Base-by-base conservation (phyloP, 2,888 invertebrate genomes). In the Glyphotaelius pellucidus region DNA sequence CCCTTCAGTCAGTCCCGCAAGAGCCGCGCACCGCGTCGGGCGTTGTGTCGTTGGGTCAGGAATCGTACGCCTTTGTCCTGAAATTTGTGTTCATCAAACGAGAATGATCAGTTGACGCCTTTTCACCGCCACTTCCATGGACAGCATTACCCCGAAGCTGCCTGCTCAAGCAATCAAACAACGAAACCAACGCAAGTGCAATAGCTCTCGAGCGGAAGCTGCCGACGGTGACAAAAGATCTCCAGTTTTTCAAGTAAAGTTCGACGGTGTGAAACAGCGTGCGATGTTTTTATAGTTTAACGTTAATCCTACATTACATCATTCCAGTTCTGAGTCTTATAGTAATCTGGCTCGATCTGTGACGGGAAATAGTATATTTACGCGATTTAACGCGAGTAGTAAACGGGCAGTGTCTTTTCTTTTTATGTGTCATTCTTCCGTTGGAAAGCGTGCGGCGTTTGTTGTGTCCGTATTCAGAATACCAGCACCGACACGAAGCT, bases 1-100 rank as follows among this genome's bases (percentile, higher is more conserved):
- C 94, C 94, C 94, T 91, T 95, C 95, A 90, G 81, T 95, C 95
- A 96, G 96, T 96, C 95, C 95, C 96, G 96, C 95, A 96, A 95
- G 95, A 95, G 95, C 95, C 94, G 94, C 94, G 90, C 91, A 90
- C 67, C 91, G 93, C 80, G 91, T 91, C 86, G 92, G 93, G 90
- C 38, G 92, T 95, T 94, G 94, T 93, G 95, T 94, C 87, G 91
- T 90, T 79, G 90, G 81, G 87, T 91, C 42, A 85, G 95, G 95
- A 95, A 95, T 94, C 95, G 94, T 95, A 95, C 95, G 95, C 91
- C 93, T 96, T 96, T 96, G 96, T 96, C 95, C 95, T 95, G 94
- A 95, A 95, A 86, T 38, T 87, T 42, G 88, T 67, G 90, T 88
- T 42, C 91, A 86, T 80, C 91, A 79, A 84, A 81, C 90, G 84